Evolutionary conservation across 2,888 invertebrate genomes (phyloP).

Genomic region (Pinctada fucata): DNA sequence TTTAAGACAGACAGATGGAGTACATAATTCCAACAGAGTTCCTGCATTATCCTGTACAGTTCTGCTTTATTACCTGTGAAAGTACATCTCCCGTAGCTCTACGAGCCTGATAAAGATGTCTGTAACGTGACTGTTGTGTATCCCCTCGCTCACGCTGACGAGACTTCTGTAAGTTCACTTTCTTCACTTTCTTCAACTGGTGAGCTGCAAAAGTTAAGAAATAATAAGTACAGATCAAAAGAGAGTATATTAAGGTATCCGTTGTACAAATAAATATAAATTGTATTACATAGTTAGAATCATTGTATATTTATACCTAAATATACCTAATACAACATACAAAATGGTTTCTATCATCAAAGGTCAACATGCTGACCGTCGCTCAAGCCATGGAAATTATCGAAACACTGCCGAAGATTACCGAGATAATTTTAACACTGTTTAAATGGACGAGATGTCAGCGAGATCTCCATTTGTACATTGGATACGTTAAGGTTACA

Average conservation of each 20-base stretch:
- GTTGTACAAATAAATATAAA: too few species aligned
- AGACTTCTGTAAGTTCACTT: slow-evolving; percentile 77
- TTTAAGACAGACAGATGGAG: too few species aligned
- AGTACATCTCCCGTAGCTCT: slow-evolving; percentile 93
- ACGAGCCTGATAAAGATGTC: slow-evolving; percentile 93
- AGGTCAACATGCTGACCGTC: too few species aligned
- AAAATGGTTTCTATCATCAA: too few species aligned
- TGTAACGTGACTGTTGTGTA: slow-evolving; percentile 86
- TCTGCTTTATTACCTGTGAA: slow-evolving; percentile 82
- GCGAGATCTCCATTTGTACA: too few species aligned
- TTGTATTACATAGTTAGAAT: background rate
- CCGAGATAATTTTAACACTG: too few species aligned
- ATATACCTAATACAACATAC: too few species aligned
- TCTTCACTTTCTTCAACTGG: slow-evolving; percentile 62
- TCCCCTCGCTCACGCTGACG: slow-evolving; percentile 87
- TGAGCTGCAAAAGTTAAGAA: slow-evolving; percentile 46
- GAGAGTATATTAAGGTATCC: background rate
- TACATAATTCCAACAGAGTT: too few species aligned
- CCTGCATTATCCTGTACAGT: background rate
- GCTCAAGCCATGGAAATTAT: too few species aligned
- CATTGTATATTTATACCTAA: too few species aligned
- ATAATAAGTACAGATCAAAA: background rate
- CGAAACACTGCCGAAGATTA: too few species aligned
- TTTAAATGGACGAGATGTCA: too few species aligned
- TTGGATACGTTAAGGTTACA: background rate